Base-by-base conservation (phyloP, 2,797 vertebrate species). In the Amphiprion clarkii region DNA sequence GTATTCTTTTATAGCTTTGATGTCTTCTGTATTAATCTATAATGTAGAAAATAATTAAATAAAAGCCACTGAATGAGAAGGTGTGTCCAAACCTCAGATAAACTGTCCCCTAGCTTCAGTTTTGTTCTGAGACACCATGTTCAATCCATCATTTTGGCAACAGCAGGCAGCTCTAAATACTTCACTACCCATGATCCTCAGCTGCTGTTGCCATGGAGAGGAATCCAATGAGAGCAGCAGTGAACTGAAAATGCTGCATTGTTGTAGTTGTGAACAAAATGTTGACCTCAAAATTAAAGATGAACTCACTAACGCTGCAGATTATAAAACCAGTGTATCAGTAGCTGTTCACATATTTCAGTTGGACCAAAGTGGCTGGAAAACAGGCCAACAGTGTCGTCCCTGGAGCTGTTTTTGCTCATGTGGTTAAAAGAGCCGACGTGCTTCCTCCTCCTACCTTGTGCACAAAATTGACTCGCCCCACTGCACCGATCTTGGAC, bases 401-500 rank as follows among this genome's bases (percentile, higher is more conserved):
- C 46, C 19, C 17, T 48, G 19, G 6, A n/a, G 6, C 17, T 9
- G 17, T 48, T 17, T 27, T 19, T 8, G n/a, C 42, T 10, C 3
- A 21, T 1, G 2, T 33, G 21, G 36, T n/a, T 54, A 12, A 67
- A 52, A 25, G 16, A 61, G 5, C 0, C 0, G 1, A 44, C n/a
- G 5, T 0, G 5, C 29, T 54, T 53, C 31, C 17, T 49, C n/a
- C 10, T 42, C 87, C 81, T 88, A 97, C 97, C 92, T 6, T 94
- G 49, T 95, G 94, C 2, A 97, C 78, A 19, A 75, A 76, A 64
- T 95, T 97, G 17, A 89, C 31, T 62, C 96, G 93, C 21, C 97
- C 97, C 0, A 97, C 85, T 1, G 94, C 95, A 0, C 97, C 97
- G 0, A 96, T 86, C 90, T 96, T 98, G 62, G 94, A 93, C 0